Evolutionary conservation across 2,113 vertebrate genomes (phyloP).

Genomic region (Tetraodon nigroviridis): DNA sequence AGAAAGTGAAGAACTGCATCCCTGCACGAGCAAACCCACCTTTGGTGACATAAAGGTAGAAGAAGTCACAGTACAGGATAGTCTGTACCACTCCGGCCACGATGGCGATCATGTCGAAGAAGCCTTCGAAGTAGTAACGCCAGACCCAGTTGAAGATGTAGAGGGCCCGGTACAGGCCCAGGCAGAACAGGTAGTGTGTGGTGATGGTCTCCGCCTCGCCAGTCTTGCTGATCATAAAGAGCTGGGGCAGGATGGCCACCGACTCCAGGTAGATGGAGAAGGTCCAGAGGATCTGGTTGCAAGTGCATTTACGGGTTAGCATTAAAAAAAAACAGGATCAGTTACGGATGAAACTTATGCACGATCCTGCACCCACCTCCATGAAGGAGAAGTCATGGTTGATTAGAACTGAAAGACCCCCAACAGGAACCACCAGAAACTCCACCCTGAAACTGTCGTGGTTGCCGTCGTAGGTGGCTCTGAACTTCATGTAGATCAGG

Average conservation of each 20-base stretch:
- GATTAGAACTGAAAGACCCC: constrained; percentile 90
- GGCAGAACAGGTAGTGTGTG: constrained; percentile 96
- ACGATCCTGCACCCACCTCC: constrained; percentile 77
- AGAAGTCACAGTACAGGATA: constrained; percentile 98
- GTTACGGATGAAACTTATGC: background rate
- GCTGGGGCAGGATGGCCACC: constrained; percentile 95
- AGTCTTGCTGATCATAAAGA: constrained; percentile 99
- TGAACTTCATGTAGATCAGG: constrained; percentile 95
- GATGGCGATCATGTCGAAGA: constrained; percentile 97
- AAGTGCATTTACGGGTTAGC: background rate
- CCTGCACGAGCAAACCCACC: constrained; percentile 69
- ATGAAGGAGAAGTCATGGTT: constrained; percentile 95
- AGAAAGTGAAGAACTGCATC: background rate
- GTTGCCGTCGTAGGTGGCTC: constrained; percentile 97
- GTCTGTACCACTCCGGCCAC: constrained; percentile 97
- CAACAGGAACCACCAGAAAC: constrained; percentile 94
- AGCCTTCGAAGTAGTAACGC: constrained; percentile 98
- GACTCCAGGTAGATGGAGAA: constrained; percentile 99
- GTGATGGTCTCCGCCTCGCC: constrained; percentile 99
- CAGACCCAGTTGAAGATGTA: constrained; percentile 99
- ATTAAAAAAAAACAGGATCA: background rate
- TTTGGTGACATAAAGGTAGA: constrained; percentile 99
- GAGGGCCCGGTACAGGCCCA: constrained; percentile 92
- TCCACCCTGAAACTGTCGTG: constrained; percentile 97
- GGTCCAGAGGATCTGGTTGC: constrained; percentile 91